Conservation (phyloP, 2,797 vertebrate genomes). For the Semaprochilodus insignis region DNA sequence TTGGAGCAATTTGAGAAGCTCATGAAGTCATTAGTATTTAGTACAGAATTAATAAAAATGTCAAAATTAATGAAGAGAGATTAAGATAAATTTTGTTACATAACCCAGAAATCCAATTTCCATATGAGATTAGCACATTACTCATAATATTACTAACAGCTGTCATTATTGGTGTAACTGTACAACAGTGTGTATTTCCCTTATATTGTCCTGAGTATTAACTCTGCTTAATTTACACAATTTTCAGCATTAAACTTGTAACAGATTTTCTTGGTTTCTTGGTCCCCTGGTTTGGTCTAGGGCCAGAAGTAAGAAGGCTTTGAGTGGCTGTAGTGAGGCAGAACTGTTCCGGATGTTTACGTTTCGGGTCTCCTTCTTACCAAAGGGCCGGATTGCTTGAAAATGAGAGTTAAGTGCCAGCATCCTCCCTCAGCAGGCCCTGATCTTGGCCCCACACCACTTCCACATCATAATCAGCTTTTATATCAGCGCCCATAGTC, state of each 20-base stretch:
- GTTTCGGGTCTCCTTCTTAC: slow-evolving; percentile 42
- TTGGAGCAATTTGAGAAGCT: neutral
- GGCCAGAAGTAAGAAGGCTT: slow-evolving; percentile 24
- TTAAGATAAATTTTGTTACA: too few relatives aligned
- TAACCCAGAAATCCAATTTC: too few relatives aligned
- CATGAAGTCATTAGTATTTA: neutral
- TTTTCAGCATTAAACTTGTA: too few relatives aligned
- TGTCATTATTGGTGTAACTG: too few relatives aligned
- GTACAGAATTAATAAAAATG: neutral
- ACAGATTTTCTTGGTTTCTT: neutral
- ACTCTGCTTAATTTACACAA: too few relatives aligned
- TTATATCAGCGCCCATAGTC: neutral
- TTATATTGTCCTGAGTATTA: too few relatives aligned
- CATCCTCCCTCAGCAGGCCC: neutral
- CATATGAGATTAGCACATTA: too few relatives aligned
- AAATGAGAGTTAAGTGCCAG: slow-evolving; percentile 38
- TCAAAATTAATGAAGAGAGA: neutral
- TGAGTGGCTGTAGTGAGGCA: slow-evolving; percentile 26
- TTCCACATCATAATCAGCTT: slow-evolving; percentile 2
- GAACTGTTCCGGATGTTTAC: slow-evolving; percentile 41
- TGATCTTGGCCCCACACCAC: neutral
- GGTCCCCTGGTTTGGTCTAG: slow-evolving; percentile 10
- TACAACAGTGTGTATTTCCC: too few relatives aligned
- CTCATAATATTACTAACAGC: too few relatives aligned
- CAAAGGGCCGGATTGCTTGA: slow-evolving; percentile 42